Evolutionary conservation across 2,888 invertebrate genomes (phyloP).

Genomic region (Conomelus anceps): DNA sequence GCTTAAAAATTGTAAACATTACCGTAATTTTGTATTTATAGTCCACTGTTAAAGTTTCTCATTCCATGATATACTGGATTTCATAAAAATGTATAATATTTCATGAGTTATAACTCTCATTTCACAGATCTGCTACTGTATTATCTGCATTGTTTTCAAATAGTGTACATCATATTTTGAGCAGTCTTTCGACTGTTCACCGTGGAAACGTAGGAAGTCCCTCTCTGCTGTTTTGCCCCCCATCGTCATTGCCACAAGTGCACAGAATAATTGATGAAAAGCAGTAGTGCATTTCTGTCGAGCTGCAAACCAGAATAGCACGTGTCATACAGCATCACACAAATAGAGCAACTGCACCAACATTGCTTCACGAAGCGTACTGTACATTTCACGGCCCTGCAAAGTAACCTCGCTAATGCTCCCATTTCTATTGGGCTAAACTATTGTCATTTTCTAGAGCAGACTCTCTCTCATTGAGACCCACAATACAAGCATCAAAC

Average conservation of each 20-base stretch:
- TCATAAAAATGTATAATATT: too few species aligned
- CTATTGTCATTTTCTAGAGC: not conserved
- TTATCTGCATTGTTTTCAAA: too few species aligned
- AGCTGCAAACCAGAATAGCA: not conserved
- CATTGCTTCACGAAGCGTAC: not conserved
- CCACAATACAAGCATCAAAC: not conserved
- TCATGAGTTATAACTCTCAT: too few species aligned
- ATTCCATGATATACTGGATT: too few species aligned
- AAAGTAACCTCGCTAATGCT: not conserved
- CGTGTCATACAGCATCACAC: not conserved
- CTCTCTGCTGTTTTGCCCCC: not conserved
- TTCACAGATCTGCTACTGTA: too few species aligned
- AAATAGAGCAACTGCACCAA: not conserved
- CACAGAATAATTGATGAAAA: not conserved
- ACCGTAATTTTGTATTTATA: too few species aligned
- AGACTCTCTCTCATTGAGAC: not conserved
- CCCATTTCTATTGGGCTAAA: not conserved
- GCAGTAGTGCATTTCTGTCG: not conserved
- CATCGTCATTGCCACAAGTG: not conserved
- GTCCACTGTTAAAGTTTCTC: too few species aligned
- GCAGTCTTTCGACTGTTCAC: not conserved
- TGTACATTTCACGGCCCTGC: not conserved
- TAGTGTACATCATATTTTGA: not conserved
- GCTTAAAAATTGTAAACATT: too few species aligned
- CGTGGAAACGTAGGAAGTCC: too few species aligned